These are phyloP conservation scores for Ptychobarbus kaznakovi DNA, from an alignment of 2,797 vertebrate species.

Conservation along the genomic window DNA sequence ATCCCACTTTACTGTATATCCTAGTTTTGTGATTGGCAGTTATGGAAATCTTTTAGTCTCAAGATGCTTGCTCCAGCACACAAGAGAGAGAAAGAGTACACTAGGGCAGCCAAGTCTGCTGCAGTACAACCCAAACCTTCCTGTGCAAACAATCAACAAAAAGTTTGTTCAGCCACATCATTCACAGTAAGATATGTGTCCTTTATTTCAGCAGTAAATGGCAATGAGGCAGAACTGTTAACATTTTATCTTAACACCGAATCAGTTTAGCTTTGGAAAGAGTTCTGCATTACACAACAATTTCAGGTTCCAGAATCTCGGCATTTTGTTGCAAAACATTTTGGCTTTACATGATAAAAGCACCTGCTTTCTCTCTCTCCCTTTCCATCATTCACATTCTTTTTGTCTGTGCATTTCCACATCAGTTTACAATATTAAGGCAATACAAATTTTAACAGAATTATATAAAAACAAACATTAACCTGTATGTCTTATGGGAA, in stretches of 20 bases:
- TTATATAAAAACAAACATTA: background rate
- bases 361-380: background rate
- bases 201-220: slow-evolving; percentile 13
- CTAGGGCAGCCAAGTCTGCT: background rate
- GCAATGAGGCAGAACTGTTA: slow-evolving; percentile 7
- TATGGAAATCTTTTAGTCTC: background rate
- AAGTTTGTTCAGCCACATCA: background rate
- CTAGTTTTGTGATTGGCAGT: slow-evolving; percentile 20
- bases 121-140: background rate
- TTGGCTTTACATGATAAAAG: background rate
- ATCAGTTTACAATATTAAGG: background rate
- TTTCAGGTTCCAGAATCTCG: background rate
- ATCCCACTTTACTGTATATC: background rate
- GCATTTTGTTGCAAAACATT: slow-evolving; percentile 26
- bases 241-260: background rate
- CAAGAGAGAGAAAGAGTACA: background rate
- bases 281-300: slow-evolving; percentile 16
- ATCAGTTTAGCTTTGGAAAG: slow-evolving; percentile 9
- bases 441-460: background rate
- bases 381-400: slow-evolving; percentile 4
- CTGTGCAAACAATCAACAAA: background rate
- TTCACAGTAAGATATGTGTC: background rate
- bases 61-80: background rate
- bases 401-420: background rate
- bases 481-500: no score